Percentiles rank a stretch among this genome's conserved stretches.
Conservation (phyloP, 2,888 invertebrate genomes). For the Hirudinaria manillensis region DNA sequence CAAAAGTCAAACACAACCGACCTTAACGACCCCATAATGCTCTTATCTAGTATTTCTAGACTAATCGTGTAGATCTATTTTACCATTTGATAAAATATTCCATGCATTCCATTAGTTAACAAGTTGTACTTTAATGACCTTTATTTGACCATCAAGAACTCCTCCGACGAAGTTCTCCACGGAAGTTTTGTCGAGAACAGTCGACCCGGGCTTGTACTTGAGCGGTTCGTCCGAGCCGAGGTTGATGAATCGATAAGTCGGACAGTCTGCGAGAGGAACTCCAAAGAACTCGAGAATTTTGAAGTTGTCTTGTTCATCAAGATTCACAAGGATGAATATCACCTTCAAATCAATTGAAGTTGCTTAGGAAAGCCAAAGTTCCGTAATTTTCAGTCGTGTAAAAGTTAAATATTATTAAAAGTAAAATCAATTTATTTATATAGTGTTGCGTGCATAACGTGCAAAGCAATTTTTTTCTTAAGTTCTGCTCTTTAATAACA, state of each 20-base stretch:
- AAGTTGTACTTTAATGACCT: slow-evolving; percentile 55
- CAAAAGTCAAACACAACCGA: neutral
- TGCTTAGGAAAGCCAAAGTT: neutral
- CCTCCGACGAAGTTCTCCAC: slow-evolving; percentile 74
- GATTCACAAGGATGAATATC: slow-evolving; percentile 89
- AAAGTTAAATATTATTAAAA: neutral
- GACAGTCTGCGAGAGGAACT: slow-evolving; percentile 76
- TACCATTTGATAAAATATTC: too few relatives aligned
- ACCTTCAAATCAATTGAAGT: slow-evolving; percentile 58
- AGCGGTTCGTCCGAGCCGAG: slow-evolving; percentile 68
- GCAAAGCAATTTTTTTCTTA: slow-evolving; percentile 13
- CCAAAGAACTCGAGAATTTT: slow-evolving; percentile 99
- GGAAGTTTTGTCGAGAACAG: slow-evolving; percentile 64
- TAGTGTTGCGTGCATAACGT: neutral
- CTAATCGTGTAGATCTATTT: too few relatives aligned
- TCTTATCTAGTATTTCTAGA: too few relatives aligned
- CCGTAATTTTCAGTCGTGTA: neutral
- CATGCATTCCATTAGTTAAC: too few relatives aligned
- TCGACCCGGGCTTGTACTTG: slow-evolving; percentile 73
- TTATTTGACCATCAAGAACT: slow-evolving; percentile 84
- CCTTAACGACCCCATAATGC: too few relatives aligned
- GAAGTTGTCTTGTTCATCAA: slow-evolving; percentile 89
- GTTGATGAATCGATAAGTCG: slow-evolving; percentile 71
- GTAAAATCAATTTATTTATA: neutral
- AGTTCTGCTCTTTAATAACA: too few relatives aligned